phyloP scores from a whole-genome alignment of 2,888 invertebrate species.

The Eubasilissa splendida region DNA sequence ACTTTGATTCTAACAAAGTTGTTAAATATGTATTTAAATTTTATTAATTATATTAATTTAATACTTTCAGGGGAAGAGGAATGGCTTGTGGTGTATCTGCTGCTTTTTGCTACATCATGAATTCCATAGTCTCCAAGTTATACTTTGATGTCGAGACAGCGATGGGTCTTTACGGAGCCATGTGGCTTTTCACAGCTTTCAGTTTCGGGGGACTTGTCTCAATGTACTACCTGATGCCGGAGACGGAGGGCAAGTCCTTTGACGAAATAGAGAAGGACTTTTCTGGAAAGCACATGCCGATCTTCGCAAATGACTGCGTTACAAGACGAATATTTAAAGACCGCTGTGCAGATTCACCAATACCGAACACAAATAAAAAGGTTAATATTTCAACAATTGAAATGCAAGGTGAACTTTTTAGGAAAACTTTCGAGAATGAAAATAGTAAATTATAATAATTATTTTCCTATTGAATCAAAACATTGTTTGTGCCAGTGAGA shows the following conservation, averaged over 20 bases:
- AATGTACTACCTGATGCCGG: slow-evolving; percentile 71
- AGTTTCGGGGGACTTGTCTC: slow-evolving; percentile 69
- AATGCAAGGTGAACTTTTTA: slow-evolving; percentile 3
- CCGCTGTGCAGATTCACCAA: slow-evolving; percentile 16
- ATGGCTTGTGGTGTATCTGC: slow-evolving; percentile 72
- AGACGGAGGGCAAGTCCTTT: slow-evolving; percentile 72
- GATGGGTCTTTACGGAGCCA: slow-evolving; percentile 69
- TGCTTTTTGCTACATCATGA: slow-evolving; percentile 71
- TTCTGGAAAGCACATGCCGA: slow-evolving; percentile 62
- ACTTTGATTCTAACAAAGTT: too few relatives aligned
- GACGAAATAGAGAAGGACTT: slow-evolving; percentile 71
- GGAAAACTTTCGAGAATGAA: neutral
- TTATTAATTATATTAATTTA: neutral
- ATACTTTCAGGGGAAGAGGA: slow-evolving; percentile 68
- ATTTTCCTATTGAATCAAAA: too few relatives aligned
- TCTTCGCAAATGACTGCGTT: slow-evolving; percentile 66
- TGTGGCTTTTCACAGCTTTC: slow-evolving; percentile 69
- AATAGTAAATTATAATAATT: slow-evolving; percentile 19
- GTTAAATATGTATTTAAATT: neutral
- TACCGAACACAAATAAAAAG: neutral
- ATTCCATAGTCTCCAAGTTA: slow-evolving; percentile 72
- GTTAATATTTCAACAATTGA: slow-evolving; percentile 45
- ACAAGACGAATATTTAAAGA: slow-evolving; percentile 60
- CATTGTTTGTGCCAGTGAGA: too few relatives aligned
- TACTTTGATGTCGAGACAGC: slow-evolving; percentile 69